Conservation (phyloP, 2,888 invertebrate genomes). For the Eupithecia dodoneata region DNA sequence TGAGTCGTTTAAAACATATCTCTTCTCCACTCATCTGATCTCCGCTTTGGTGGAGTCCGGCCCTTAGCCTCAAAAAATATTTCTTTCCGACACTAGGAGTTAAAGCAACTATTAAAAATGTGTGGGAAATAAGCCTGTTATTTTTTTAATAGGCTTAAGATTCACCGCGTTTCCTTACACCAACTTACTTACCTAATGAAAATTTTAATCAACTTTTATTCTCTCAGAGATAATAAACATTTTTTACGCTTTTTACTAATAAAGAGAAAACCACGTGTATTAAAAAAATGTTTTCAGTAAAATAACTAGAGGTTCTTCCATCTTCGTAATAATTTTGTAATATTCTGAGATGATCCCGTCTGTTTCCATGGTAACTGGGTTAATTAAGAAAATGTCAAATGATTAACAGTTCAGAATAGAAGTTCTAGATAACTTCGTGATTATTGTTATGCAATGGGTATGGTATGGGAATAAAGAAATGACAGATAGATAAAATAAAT, state of each 20-base stretch:
- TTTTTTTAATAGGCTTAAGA: background rate
- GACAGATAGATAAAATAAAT: no score
- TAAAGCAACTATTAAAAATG: background rate
- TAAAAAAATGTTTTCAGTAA: background rate
- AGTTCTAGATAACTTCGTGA: background rate
- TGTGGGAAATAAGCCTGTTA: background rate
- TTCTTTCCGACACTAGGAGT: background rate
- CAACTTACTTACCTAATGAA: constrained; percentile 6
- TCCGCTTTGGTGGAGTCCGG: no score
- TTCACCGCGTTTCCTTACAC: background rate
- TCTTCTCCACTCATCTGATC: no score
- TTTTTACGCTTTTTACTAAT: background rate
- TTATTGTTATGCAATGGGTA: background rate
- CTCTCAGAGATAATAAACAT: background rate
- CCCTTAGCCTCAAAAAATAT: no score
- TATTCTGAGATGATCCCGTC: background rate
- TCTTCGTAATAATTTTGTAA: background rate
- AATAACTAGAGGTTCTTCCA: background rate
- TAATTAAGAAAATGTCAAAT: constrained; percentile 3
- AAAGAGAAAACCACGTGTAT: background rate
- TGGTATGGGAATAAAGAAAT: background rate
- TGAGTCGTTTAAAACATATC: no score
- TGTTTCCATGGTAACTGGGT: background rate
- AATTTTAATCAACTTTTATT: constrained; percentile 3
- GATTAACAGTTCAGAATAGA: background rate